Percentiles rank a stretch among this genome's conserved stretches.
These are phyloP conservation scores for Peromyscus polionotus DNA, from an alignment of 2,113 vertebrate species.

Conservation along the genomic window DNA sequence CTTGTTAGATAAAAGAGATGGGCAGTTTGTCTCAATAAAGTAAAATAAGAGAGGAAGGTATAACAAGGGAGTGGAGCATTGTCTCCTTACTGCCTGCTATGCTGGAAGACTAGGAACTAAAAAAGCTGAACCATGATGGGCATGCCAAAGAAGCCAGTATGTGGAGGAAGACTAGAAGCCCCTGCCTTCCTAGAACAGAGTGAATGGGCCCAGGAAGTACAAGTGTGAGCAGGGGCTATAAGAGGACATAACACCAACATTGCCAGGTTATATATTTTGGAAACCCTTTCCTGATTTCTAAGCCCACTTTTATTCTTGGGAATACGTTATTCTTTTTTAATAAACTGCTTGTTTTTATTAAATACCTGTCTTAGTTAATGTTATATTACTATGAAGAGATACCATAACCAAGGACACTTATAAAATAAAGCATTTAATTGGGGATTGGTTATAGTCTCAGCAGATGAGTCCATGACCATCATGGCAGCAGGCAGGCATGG, in stretches of 20 bases:
- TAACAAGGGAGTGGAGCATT: not conserved
- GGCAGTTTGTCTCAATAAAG: not conserved
- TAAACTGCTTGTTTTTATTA: not conserved
- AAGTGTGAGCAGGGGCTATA: not conserved
- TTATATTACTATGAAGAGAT: not conserved
- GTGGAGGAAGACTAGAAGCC: not conserved
- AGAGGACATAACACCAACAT: not conserved
- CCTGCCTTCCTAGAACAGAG: not conserved
- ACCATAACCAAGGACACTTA: not conserved
- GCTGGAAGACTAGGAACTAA: not conserved
- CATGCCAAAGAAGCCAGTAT: not conserved
- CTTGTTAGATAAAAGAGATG: not conserved
- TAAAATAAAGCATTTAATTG: not conserved
- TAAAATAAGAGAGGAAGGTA: not conserved
- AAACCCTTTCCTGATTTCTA: not conserved
- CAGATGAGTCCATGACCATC: not conserved
- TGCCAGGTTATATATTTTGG: not conserved
- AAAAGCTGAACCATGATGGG: not conserved
- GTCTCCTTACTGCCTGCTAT: not conserved
- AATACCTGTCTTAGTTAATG: not conserved
- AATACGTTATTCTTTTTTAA: not conserved
- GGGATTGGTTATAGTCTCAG: not conserved
- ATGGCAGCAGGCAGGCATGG: not conserved
- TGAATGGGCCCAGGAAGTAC: not conserved
- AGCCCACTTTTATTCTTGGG: not conserved